Percentiles rank a stretch among this genome's conserved stretches.
phyloP scores from a whole-genome alignment of 1,140 invertebrate species.

The Philotrypesis tridentata region DNA sequence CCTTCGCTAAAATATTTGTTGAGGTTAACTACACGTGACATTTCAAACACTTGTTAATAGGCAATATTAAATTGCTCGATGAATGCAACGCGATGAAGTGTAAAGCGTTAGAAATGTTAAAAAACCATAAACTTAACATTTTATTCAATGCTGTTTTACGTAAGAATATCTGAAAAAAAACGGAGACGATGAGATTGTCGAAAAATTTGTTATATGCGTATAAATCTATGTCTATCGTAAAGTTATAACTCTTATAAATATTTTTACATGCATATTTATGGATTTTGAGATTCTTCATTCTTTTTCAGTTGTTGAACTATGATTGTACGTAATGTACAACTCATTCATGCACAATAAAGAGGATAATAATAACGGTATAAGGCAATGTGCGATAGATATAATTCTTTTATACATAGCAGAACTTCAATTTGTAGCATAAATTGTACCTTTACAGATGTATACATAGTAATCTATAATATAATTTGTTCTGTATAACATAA shows the following conservation, averaged over 20 bases:
- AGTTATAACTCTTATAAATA: constrained; percentile 21
- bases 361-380: constrained; percentile 24
- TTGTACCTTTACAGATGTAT: constrained; percentile 41
- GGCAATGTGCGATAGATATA: constrained; percentile 3
- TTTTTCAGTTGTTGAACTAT: background rate
- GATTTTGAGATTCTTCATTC: constrained; percentile 7
- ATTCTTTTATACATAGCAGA: background rate
- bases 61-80: background rate
- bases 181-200: constrained; percentile 19
- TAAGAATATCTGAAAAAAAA: no score
- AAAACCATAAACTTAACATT: no score
- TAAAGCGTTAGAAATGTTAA: background rate
- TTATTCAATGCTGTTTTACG: no score
- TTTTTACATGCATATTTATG: background rate
- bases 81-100: background rate
- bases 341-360: background rate
- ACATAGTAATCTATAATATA: constrained; percentile 16
- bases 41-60: background rate
- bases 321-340: background rate
- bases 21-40: constrained; percentile 15
- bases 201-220: constrained; percentile 19
- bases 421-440: constrained; percentile 28
- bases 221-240: constrained; percentile 9
- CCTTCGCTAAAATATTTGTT: background rate
- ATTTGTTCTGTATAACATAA: constrained; percentile 9